Evolutionary conservation across 2,888 invertebrate genomes (phyloP).

Genomic region (Metacarcinus magister): DNA sequence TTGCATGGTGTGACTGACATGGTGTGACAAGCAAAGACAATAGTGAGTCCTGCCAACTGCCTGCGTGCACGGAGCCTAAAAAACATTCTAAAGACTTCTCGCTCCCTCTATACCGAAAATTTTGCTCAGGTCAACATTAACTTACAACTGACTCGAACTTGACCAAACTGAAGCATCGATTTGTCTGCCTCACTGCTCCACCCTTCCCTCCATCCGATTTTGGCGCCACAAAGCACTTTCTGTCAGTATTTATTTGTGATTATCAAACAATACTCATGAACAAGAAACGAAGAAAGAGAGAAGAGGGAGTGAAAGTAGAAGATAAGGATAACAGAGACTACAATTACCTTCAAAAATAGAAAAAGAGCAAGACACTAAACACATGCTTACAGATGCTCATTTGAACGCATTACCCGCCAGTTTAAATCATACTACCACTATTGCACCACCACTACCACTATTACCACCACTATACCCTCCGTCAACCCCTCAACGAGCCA

Average conservation of each 20-base stretch:
- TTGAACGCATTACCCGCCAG: not conserved
- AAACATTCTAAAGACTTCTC: not conserved
- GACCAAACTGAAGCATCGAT: not conserved
- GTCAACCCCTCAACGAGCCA: not conserved
- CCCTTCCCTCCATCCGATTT: not conserved
- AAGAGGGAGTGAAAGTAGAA: not conserved
- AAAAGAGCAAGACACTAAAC: not conserved
- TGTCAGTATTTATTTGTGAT: not conserved
- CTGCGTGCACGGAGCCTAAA: not conserved
- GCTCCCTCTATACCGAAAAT: not conserved
- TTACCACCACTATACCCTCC: not conserved
- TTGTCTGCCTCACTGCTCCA: not conserved
- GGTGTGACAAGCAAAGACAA: not conserved
- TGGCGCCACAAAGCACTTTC: not conserved
- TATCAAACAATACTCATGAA: not conserved
- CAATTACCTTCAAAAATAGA: not conserved
- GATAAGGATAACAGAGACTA: not conserved
- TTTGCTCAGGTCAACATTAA: too few relatives aligned
- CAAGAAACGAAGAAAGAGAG: not conserved
- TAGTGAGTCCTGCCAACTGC: not conserved
- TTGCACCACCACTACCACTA: slow-evolving; percentile 26
- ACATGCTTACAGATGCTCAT: not conserved
- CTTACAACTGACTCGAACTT: not conserved
- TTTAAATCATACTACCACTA: not conserved
- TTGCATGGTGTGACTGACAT: not conserved